Conservation (phyloP, 2,888 invertebrate genomes). For the Pheosia tremula region DNA sequence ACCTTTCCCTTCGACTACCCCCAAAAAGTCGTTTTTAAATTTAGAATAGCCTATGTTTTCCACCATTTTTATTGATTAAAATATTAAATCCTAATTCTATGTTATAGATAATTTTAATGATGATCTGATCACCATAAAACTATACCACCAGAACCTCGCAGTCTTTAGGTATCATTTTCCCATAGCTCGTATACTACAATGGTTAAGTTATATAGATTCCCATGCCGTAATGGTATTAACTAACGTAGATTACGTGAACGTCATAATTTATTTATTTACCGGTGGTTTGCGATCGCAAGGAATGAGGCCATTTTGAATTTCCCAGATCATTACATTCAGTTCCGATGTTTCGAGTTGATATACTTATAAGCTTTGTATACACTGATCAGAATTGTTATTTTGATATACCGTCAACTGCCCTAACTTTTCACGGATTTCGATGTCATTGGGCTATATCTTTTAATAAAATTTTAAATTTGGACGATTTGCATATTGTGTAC, state of each 20-base stretch:
- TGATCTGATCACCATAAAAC: too few species aligned
- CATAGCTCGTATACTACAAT: background rate
- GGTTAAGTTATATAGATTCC: background rate
- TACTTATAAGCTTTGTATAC: too few species aligned
- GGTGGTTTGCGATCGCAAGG: background rate
- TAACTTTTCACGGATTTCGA: constrained; percentile 9
- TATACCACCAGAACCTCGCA: background rate
- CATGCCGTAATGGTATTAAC: background rate
- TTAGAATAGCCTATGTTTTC: too few species aligned
- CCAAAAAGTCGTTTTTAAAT: too few species aligned
- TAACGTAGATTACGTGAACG: constrained; percentile 1
- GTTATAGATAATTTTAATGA: too few species aligned
- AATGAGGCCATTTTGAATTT: background rate
- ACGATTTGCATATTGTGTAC: background rate
- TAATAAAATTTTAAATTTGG: constrained; percentile 6
- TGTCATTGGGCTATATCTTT: constrained; percentile 3
- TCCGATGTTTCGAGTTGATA: background rate
- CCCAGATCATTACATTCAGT: background rate
- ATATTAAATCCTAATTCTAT: too few species aligned
- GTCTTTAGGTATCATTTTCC: background rate
- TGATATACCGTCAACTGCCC: constrained; percentile 3
- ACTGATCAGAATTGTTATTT: too few species aligned
- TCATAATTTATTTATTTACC: background rate
- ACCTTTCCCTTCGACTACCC: too few species aligned
- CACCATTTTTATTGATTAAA: too few species aligned